A percentile compares a stretch with the other conserved stretches of the same genome.
Evolutionary conservation across 1,140 invertebrate species (phyloP).

Genomic region (Brachionus calyciflorus): DNA sequence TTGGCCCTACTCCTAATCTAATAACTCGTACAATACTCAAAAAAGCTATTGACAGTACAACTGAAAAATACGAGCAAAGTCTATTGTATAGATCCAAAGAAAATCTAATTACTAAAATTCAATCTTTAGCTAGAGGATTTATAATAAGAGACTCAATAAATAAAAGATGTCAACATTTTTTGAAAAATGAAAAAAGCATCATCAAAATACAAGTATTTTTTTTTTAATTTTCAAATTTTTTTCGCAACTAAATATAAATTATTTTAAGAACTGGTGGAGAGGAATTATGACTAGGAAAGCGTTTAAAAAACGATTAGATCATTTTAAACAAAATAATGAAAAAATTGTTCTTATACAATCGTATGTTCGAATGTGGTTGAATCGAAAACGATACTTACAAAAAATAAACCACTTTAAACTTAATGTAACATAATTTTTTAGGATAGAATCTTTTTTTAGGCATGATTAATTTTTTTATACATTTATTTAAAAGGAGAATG

Average conservation of each 20-base stretch:
- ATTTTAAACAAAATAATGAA: slow-evolving; percentile 51
- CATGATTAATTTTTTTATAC: not conserved
- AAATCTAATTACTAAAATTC: slow-evolving; percentile 62
- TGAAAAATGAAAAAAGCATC: slow-evolving; percentile 63
- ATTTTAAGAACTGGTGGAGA: slow-evolving; percentile 68
- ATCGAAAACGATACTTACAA: slow-evolving; percentile 51
- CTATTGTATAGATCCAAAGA: slow-evolving; percentile 58
- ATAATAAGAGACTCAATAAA: slow-evolving; percentile 64
- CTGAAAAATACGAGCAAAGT: slow-evolving; percentile 54
- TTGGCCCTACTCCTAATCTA: not conserved
- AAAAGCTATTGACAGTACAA: slow-evolving; percentile 54
- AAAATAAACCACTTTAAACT: slow-evolving; percentile 56
- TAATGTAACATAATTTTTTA: slow-evolving; percentile 51
- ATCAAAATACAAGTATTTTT: slow-evolving; percentile 64
- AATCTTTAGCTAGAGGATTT: slow-evolving; percentile 68
- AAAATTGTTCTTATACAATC: slow-evolving; percentile 56
- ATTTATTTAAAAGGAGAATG: slow-evolving; percentile 50
- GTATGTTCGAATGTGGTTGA: slow-evolving; percentile 54
- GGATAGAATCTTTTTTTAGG: not conserved
- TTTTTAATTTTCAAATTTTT: not conserved
- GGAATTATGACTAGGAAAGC: slow-evolving; percentile 61
- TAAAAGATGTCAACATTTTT: slow-evolving; percentile 62
- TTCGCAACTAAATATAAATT: not conserved
- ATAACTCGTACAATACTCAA: slow-evolving; percentile 27
- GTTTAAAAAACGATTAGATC: slow-evolving; percentile 57